Evolutionary conservation across 1,140 invertebrate genomes (phyloP).

Genomic region (Carposina sasakii): DNA sequence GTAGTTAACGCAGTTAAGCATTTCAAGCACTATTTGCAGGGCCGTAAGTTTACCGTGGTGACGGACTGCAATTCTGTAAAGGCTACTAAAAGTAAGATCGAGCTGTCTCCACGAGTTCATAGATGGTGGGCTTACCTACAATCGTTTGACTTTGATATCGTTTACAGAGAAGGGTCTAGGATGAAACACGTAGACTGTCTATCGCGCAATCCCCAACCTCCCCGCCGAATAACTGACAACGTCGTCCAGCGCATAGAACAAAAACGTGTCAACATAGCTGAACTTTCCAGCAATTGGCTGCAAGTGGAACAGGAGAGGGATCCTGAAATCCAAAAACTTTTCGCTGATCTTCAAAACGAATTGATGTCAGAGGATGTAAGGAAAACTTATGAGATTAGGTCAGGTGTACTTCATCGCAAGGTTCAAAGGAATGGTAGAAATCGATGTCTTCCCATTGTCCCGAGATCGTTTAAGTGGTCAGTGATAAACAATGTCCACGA

Average conservation of each 20-base stretch:
- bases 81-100: conserved; percentile 28
- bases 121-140: conserved; percentile 33
- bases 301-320: conserved; percentile 6
- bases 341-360: not conserved
- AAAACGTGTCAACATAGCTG: conserved; percentile 16
- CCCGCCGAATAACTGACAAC: not conserved
- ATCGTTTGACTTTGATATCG: conserved; percentile 16
- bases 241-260: conserved; percentile 2
- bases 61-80: conserved; percentile 35
- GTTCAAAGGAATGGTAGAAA: not conserved
- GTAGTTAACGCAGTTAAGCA: conserved; percentile 22
- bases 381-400: not conserved
- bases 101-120: conserved; percentile 34
- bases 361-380: conserved; percentile 8
- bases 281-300: conserved; percentile 16
- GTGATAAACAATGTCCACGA: conserved; percentile 16
- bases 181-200: conserved; percentile 20
- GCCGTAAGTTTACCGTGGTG: conserved; percentile 15
- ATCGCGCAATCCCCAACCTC: conserved; percentile 15
- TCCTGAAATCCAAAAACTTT: conserved; percentile 8
- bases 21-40: conserved; percentile 16
- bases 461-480: conserved; percentile 15
- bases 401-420: not conserved
- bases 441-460: conserved; percentile 13
- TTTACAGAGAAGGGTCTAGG: conserved; percentile 11